Evolutionary conservation across 2,888 invertebrate species (phyloP), one percentile per base, ranked within the genome.

Genomic region (Drosophila sordidula): DNA sequence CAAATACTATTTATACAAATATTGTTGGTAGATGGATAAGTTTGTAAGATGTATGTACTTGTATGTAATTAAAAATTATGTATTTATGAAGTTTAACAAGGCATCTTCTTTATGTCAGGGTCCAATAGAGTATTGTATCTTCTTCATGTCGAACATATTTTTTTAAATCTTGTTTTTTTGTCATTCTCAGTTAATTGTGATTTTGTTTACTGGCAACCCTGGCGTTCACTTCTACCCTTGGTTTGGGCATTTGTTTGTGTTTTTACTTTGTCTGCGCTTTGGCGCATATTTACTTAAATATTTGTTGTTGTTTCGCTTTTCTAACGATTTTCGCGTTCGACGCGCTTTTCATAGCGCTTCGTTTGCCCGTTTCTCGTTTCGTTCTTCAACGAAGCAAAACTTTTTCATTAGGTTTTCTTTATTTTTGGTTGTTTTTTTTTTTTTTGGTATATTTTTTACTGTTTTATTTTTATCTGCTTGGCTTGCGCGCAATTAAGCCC

Each of bases 131-230:
- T 54, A 44, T 66, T 32, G 6, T 5, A 3, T 6, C 6, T 39
- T 54, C 41, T 9, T 36, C n/a, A 11, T 12, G 1, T 4, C 2
- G 0, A 8, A 22, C 18, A 34, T 29, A 26, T 18, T 12, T 0
- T 6, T 3, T 46, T 26, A 4, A 4, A 0, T 4, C 57, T 42
- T n/a, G n/a, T n/a, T 67, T 67, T 67, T 51, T 75, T 72, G 84
- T 70, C 87, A 89, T 84, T 80, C 73, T 76, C 78, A 86, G 89
- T 87, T 88, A 88, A 88, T 88, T 88, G 86, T 86, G 88, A 89
- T 87, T 86, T 86, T 84, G 84, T 86, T 87, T 80, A 84, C 80
- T 58, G 76, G 55, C 80, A 57, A 49, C 78, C 62, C 59, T 62
- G 54, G 6, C 26, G 39, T 45, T 32, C 32, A 44, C 18, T 29